Evolutionary conservation across 2,888 invertebrate species (phyloP).

Genomic region (Scaptomyza flava): DNA sequence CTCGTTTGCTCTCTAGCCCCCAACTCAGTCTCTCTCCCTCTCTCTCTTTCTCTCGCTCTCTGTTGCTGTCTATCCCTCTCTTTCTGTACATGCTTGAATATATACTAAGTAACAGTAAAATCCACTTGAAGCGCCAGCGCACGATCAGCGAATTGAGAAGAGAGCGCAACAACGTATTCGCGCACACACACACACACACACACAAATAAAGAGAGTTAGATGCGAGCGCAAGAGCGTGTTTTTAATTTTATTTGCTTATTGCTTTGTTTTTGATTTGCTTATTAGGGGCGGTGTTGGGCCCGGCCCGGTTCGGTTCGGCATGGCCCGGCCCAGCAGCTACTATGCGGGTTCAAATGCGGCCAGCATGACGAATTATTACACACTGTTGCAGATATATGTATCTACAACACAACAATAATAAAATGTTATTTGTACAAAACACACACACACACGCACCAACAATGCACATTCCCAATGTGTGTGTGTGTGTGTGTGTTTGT

Average conservation of each 20-base stretch:
- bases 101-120: conserved; percentile 72
- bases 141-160: conserved; percentile 54
- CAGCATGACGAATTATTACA: conserved; percentile 78
- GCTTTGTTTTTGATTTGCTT: conserved; percentile 48
- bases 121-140: conserved; percentile 66
- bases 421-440: conserved; percentile 60
- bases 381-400: conserved; percentile 48
- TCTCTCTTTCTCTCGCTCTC: conserved; percentile 3
- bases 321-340: conserved; percentile 60
- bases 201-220: conserved; percentile 38
- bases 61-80: conserved; percentile 18
- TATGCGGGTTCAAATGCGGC: conserved; percentile 77
- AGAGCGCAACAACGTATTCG: conserved; percentile 3
- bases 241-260: conserved; percentile 19
- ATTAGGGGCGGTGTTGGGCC: conserved; percentile 72
- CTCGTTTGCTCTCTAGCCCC: conserved; percentile 9
- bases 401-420: conserved; percentile 34
- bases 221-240: conserved; percentile 38
- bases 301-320: conserved; percentile 42
- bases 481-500: conserved; percentile 23
- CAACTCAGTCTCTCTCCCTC: conserved; percentile 4
- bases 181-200: neutral
- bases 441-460: conserved; percentile 38
- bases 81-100: conserved; percentile 18
- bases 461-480: conserved; percentile 63